phyloP scores from a whole-genome alignment of 2,797 vertebrate species.

The Danio albolineatus region DNA sequence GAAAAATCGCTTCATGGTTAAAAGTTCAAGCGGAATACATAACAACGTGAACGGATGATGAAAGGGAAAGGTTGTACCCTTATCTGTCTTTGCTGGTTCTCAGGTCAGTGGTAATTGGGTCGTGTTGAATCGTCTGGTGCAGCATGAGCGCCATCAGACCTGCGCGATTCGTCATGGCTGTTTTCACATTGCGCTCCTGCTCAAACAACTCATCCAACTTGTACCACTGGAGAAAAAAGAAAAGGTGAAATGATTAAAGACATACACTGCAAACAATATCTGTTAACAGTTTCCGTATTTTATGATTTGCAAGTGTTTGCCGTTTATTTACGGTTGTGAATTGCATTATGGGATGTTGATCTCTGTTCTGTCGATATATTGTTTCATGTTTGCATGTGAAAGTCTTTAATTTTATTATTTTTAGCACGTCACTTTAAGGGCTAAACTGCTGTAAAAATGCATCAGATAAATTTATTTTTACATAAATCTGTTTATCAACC shows the following conservation, averaged over 20 bases:
- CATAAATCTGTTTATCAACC: too few relatives aligned
- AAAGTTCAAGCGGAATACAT: neutral
- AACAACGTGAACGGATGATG: neutral
- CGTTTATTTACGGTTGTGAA: too few relatives aligned
- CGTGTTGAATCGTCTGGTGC: conserved; percentile 93
- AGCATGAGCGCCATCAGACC: conserved; percentile 91
- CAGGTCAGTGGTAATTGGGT: conserved; percentile 88
- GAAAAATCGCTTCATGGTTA: conserved; percentile 7
- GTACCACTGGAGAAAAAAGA: conserved; percentile 84
- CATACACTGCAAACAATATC: neutral
- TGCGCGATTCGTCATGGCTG: conserved; percentile 90
- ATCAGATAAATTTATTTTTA: too few relatives aligned
- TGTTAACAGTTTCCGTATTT: too few relatives aligned
- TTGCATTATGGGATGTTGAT: too few relatives aligned
- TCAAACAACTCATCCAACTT: conserved; percentile 94
- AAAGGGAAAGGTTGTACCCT: conserved; percentile 7
- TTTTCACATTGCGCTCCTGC: conserved; percentile 90
- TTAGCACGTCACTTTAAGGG: too few relatives aligned
- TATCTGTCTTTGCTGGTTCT: conserved; percentile 85
- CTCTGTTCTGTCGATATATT: too few relatives aligned
- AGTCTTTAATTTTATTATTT: too few relatives aligned
- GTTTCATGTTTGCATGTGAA: too few relatives aligned
- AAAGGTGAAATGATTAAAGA: neutral
- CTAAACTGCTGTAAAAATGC: too few relatives aligned
- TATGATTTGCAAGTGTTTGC: too few relatives aligned